Evolutionary conservation across 2,888 invertebrate species (phyloP).

Genomic region (Ecliptopera silaceata): DNA sequence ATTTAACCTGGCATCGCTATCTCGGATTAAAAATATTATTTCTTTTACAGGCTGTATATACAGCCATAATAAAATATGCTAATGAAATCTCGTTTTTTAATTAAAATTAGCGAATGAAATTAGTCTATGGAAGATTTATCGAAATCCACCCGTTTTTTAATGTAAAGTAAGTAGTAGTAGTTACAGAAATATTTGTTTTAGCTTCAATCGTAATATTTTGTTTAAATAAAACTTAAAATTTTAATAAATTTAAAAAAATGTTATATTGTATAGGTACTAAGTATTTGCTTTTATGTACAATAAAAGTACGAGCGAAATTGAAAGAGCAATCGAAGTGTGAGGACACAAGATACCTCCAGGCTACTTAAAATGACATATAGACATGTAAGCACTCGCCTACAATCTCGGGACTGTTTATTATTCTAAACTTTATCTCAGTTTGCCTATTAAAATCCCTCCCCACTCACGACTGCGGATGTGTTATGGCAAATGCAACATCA

Average conservation of each 20-base stretch:
- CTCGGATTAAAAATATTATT: not conserved
- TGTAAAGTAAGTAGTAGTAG: no score
- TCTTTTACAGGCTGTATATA: no score
- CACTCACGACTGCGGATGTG: constrained; percentile 35
- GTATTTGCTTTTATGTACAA: not conserved
- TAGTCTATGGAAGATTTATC: no score
- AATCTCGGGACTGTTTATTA: constrained; percentile 17
- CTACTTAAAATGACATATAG: constrained; percentile 2
- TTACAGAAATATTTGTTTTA: no score
- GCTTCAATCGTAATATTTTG: no score
- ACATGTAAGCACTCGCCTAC: constrained; percentile 1
- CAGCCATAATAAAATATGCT: not conserved
- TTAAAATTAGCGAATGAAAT: no score
- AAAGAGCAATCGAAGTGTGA: not conserved
- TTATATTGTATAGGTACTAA: no score
- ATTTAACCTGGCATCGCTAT: constrained; percentile 45
- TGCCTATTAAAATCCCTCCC: constrained; percentile 35
- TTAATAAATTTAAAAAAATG: no score
- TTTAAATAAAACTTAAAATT: no score
- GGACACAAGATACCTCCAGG: not conserved
- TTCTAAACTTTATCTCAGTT: constrained; percentile 22
- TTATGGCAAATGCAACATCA: constrained; percentile 33
- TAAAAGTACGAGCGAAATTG: not conserved
- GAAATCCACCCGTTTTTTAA: no score
- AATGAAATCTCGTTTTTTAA: not conserved